Conservation (phyloP, 2,888 invertebrate genomes). For the Hipparchia sbordonii region DNA sequence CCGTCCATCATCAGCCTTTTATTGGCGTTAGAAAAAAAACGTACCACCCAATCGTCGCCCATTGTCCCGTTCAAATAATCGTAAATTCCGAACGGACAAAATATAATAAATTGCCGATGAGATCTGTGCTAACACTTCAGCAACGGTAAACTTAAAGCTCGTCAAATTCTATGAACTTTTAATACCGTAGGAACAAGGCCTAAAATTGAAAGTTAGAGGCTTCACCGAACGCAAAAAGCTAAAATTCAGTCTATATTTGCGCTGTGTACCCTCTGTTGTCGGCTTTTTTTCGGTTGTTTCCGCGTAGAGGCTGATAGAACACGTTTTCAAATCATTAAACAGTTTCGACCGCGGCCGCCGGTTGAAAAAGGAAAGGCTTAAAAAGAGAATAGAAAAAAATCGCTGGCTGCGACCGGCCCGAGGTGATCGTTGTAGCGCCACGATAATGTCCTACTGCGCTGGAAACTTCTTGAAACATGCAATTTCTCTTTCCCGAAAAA, state of each 20-base stretch:
- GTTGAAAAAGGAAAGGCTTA: conserved; percentile 64
- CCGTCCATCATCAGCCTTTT: conserved; percentile 53
- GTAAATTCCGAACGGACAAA: conserved; percentile 81
- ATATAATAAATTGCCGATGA: conserved; percentile 83
- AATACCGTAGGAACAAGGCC: conserved; percentile 42
- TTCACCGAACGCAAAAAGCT: conserved; percentile 45
- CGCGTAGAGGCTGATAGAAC: conserved; percentile 82
- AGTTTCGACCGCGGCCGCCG: conserved; percentile 72
- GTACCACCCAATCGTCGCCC: conserved; percentile 67
- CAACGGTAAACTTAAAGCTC: conserved; percentile 47
- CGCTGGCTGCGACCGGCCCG: conserved; percentile 57
- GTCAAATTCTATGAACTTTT: conserved; percentile 44
- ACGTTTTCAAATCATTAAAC: conserved; percentile 84
- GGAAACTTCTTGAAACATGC: conserved; percentile 45
- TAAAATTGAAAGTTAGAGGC: conserved; percentile 48
- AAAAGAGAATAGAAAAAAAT: conserved; percentile 64
- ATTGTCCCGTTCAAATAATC: conserved; percentile 79
- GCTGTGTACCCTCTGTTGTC: conserved; percentile 78
- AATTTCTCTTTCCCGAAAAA: not conserved
- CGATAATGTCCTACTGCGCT: conserved; percentile 57
- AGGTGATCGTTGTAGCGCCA: conserved; percentile 66
- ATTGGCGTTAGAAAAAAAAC: conserved; percentile 75
- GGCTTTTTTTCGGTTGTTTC: conserved; percentile 81
- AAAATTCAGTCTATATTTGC: conserved; percentile 77
- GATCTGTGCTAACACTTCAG: conserved; percentile 74